Evolutionary conservation across 2,888 invertebrate genomes (phyloP).

Genomic region (Idaea straminata): DNA sequence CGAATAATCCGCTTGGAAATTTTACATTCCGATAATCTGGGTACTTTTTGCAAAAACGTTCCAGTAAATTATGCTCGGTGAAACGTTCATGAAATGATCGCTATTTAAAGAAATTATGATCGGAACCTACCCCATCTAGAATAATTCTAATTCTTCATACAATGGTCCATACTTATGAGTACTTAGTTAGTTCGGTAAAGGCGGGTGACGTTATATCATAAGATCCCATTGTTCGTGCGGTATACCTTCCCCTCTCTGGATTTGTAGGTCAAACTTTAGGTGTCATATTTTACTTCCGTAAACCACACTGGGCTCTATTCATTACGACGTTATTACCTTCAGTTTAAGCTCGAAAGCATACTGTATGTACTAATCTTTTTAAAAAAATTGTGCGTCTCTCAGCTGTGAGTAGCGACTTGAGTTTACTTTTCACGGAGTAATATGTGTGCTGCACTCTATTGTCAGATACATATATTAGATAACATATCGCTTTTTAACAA

Average conservation of each 20-base stretch:
- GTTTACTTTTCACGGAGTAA: too few relatives aligned
- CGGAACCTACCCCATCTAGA: neutral
- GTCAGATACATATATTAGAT: too few relatives aligned
- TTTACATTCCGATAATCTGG: too few relatives aligned
- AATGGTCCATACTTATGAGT: neutral
- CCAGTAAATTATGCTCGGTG: too few relatives aligned
- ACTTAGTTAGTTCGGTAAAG: neutral
- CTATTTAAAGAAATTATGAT: too few relatives aligned
- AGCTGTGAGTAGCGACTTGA: neutral
- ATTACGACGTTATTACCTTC: neutral
- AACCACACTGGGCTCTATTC: neutral
- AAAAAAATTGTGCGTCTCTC: neutral
- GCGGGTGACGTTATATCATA: neutral
- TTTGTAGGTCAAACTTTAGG: neutral
- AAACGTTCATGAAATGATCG: too few relatives aligned
- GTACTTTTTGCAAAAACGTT: too few relatives aligned
- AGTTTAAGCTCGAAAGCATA: neutral
- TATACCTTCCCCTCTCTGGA: neutral
- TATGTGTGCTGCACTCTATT: too few relatives aligned
- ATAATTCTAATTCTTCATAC: neutral
- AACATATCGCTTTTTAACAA: too few relatives aligned
- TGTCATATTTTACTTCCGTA: neutral
- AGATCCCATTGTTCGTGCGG: neutral
- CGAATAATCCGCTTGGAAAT: too few relatives aligned
- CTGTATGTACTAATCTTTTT: neutral